A percentile compares a stretch with the other conserved stretches of the same genome.
phyloP scores from a whole-genome alignment of 2,797 vertebrate species.

The Lepilemur septentrionalis region DNA sequence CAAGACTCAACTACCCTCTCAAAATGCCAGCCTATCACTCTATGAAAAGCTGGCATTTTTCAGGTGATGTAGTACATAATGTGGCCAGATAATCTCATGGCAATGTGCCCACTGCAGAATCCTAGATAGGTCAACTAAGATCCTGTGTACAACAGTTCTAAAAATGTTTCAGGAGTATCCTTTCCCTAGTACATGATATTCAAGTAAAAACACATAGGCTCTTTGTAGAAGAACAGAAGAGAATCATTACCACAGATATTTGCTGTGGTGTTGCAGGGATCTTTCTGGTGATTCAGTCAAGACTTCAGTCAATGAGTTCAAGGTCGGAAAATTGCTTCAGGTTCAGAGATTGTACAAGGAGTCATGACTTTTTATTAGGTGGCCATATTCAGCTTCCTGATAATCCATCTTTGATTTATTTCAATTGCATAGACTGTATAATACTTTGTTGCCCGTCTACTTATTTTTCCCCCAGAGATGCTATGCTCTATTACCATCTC shows the following conservation, averaged over 20 bases:
- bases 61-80: not conserved
- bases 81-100: not conserved
- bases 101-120: not conserved
- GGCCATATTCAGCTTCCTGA: not conserved
- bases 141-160: not conserved
- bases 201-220: not conserved
- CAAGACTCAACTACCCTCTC: not conserved
- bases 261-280: accelerated
- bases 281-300: not conserved
- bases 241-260: not conserved
- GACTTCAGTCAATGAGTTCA: not conserved
- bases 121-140: not conserved
- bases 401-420: not conserved
- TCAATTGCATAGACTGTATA: not conserved
- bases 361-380: not conserved
- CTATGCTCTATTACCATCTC: not conserved
- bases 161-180: not conserved
- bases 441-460: not conserved
- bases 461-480: not conserved
- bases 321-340: not conserved
- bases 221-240: not conserved
- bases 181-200: not conserved
- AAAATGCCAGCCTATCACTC: not conserved
- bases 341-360: not conserved
- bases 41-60: not conserved